These are phyloP conservation scores for Hypomecis punctinalis DNA, from an alignment of 2,888 invertebrate species.

Conservation along the genomic window DNA sequence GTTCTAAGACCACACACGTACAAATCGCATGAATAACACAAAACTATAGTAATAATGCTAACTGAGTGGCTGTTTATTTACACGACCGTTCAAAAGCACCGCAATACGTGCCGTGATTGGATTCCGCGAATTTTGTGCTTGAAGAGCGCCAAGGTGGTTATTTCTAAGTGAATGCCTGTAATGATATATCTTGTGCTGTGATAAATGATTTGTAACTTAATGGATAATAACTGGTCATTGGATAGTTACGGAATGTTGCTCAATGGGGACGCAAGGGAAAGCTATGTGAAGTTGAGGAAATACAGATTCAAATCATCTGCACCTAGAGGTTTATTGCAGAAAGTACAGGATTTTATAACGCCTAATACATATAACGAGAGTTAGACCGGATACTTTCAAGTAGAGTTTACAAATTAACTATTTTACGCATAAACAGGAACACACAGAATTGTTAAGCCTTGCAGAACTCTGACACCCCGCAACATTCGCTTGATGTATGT, in stretches of 20 bases:
- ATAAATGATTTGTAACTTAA: slow-evolving; percentile 37
- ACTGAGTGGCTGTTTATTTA: slow-evolving; percentile 59
- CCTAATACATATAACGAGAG: no score
- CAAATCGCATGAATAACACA: slow-evolving; percentile 58
- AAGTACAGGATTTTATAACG: no score
- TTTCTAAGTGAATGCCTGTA: slow-evolving; percentile 39
- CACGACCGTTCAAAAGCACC: slow-evolving; percentile 55
- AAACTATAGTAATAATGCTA: slow-evolving; percentile 58
- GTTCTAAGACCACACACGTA: slow-evolving; percentile 90
- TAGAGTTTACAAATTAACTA: no score
- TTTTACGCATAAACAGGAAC: no score
- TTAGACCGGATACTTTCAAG: no score
- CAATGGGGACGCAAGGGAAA: slow-evolving; percentile 36
- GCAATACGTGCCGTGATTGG: slow-evolving; percentile 52
- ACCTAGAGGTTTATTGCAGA: no score
- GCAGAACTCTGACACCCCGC: no score
- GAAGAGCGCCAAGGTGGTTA: slow-evolving; percentile 48
- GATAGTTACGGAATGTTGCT: slow-evolving; percentile 34
- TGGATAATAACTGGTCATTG: slow-evolving; percentile 35
- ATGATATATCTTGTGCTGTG: slow-evolving; percentile 33
- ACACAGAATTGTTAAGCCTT: no score
- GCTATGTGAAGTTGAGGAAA: slow-evolving; percentile 11
- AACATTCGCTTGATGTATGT: no score
- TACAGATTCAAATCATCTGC: slow-evolving; percentile 3
- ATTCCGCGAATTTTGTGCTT: slow-evolving; percentile 53